These are phyloP conservation scores for Rhinella marina DNA, from an alignment of 2,797 vertebrate species.

Conservation along the genomic window DNA sequence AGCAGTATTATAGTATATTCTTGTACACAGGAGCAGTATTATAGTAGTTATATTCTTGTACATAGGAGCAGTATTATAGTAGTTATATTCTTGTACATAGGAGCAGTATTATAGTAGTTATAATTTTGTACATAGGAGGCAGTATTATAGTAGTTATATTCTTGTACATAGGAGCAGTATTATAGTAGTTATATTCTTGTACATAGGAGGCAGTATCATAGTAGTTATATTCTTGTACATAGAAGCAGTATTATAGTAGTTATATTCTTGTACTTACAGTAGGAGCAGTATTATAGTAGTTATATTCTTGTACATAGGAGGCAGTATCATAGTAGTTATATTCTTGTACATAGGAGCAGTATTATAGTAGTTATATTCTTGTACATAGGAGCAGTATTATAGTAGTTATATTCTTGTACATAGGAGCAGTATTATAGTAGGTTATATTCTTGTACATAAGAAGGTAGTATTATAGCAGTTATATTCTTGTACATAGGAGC, in stretches of 20 bases:
- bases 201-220: background rate
- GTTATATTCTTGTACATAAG: background rate
- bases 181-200: slow-evolving; percentile 8
- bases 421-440: slow-evolving; percentile 9
- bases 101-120: slow-evolving; percentile 12
- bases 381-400: background rate
- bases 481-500: background rate
- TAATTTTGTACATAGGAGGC: slow-evolving; percentile 5
- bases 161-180: background rate
- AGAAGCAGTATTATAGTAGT: slow-evolving; percentile 15
- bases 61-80: background rate
- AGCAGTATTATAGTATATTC: too few relatives aligned
- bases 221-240: slow-evolving; percentile 8
- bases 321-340: slow-evolving; percentile 8
- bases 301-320: background rate
- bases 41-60: background rate
- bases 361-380: background rate
- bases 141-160: slow-evolving; percentile 8
- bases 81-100: slow-evolving; percentile 7
- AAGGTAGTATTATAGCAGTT: background rate
- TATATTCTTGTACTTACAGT: slow-evolving; percentile 7
- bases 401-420: background rate
- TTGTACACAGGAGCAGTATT: background rate
- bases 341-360: background rate
- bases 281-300: background rate